Evolutionary conservation across 2,888 invertebrate species (phyloP).

Genomic region (Philopedon plagiatum): DNA sequence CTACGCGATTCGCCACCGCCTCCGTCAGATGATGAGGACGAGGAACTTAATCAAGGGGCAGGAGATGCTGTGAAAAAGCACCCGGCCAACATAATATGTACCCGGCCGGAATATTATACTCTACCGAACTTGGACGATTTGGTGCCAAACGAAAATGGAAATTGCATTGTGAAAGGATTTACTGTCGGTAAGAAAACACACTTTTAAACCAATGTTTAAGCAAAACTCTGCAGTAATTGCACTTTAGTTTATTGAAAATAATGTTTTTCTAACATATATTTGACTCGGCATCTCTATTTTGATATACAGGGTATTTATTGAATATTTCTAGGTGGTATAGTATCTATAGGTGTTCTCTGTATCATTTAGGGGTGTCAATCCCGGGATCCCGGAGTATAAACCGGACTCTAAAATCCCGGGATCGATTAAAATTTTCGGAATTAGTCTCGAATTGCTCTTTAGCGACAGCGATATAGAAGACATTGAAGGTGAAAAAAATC

Average conservation of each 20-base stretch:
- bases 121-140: slow-evolving; percentile 89
- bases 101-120: slow-evolving; percentile 91
- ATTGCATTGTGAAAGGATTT: slow-evolving; percentile 88
- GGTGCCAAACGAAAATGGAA: slow-evolving; percentile 79
- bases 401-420: no score
- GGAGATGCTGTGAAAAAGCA: slow-evolving; percentile 60
- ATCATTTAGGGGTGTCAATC: no score
- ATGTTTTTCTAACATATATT: not conserved
- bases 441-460: no score
- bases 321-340: not conserved
- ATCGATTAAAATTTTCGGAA: no score
- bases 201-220: no score
- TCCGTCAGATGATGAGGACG: slow-evolving; percentile 47
- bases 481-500: no score
- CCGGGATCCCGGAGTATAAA: no score
- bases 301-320: not conserved
- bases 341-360: no score
- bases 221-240: no score
- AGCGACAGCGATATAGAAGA: no score
- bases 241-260: no score
- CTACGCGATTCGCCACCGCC: slow-evolving; percentile 30
- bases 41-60: slow-evolving; percentile 25
- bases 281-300: not conserved
- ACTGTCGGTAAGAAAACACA: slow-evolving; percentile 82
- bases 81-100: slow-evolving; percentile 83